Evolutionary conservation across 2,113 vertebrate species (phyloP).

Genomic region (Ophiodon elongatus): DNA sequence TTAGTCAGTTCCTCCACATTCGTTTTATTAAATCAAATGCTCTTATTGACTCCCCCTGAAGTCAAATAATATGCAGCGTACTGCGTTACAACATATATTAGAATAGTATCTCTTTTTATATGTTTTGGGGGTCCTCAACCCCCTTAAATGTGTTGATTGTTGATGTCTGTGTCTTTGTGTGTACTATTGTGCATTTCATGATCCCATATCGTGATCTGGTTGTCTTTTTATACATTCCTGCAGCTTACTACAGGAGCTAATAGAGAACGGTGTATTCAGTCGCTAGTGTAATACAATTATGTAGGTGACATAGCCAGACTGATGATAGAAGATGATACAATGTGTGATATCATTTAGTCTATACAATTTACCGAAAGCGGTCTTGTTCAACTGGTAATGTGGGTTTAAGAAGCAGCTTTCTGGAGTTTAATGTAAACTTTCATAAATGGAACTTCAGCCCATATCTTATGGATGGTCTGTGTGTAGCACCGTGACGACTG

Average conservation of each 20-base stretch:
- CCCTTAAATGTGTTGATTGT: neutral
- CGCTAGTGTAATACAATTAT: slow-evolving; percentile 2
- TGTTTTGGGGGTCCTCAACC: neutral
- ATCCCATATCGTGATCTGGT: neutral
- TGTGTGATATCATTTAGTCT: neutral
- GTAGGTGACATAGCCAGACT: neutral
- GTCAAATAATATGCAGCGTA: neutral
- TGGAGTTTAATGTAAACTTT: neutral
- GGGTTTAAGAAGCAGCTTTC: neutral
- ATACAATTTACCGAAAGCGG: neutral
- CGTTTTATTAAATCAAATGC: slow-evolving; percentile 17
- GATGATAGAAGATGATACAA: neutral
- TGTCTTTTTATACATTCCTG: slow-evolving; percentile 7
- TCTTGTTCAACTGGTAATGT: neutral
- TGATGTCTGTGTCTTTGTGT: neutral
- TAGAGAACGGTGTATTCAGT: neutral
- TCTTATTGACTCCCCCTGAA: slow-evolving; percentile 38
- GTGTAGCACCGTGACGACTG: neutral
- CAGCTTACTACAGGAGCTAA: neutral
- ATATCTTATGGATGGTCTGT: neutral
- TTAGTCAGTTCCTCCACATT: neutral
- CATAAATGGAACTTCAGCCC: neutral
- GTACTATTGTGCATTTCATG: neutral
- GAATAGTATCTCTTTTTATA: neutral
- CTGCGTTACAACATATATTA: neutral